Percentiles rank a stretch among this genome's conserved stretches.
These are phyloP conservation scores for Podargus strigoides DNA, from an alignment of 2,797 vertebrate species.

Conservation along the genomic window DNA sequence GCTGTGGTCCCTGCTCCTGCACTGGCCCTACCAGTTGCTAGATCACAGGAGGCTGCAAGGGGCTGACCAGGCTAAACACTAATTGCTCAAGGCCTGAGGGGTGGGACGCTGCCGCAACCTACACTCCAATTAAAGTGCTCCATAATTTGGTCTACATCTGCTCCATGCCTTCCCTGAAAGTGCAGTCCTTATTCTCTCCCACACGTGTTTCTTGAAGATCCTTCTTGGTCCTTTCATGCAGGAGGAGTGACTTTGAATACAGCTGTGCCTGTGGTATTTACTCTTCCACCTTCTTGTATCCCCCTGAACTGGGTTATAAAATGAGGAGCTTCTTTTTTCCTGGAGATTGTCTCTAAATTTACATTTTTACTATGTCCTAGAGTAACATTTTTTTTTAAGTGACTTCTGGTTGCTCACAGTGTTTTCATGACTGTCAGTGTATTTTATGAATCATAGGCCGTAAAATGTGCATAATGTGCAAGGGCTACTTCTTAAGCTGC, in stretches of 20 bases:
- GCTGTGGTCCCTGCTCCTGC: background rate
- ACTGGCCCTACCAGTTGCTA: rapidly evolving
- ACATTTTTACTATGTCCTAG: background rate
- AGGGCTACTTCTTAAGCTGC: background rate
- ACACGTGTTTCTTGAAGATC: background rate
- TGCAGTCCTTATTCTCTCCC: background rate
- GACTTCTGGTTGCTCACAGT: background rate
- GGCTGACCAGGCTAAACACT: background rate
- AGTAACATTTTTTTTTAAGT: background rate
- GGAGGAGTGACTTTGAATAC: background rate
- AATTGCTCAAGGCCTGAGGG: rapidly evolving
- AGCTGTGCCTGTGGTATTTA: background rate
- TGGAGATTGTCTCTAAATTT: background rate
- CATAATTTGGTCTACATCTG: background rate
- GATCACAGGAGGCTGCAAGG: background rate
- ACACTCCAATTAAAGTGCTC: background rate
- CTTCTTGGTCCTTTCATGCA: background rate
- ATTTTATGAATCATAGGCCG: background rate
- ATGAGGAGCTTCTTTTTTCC: background rate
- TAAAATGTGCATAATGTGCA: background rate
- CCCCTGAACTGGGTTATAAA: background rate
- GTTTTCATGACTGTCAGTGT: background rate
- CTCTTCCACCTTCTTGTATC: background rate
- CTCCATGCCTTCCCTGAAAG: background rate
- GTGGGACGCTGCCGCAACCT: background rate